These are phyloP conservation scores for Malaclemys terrapin DNA, from an alignment of 2,113 vertebrate species.

Conservation along the genomic window DNA sequence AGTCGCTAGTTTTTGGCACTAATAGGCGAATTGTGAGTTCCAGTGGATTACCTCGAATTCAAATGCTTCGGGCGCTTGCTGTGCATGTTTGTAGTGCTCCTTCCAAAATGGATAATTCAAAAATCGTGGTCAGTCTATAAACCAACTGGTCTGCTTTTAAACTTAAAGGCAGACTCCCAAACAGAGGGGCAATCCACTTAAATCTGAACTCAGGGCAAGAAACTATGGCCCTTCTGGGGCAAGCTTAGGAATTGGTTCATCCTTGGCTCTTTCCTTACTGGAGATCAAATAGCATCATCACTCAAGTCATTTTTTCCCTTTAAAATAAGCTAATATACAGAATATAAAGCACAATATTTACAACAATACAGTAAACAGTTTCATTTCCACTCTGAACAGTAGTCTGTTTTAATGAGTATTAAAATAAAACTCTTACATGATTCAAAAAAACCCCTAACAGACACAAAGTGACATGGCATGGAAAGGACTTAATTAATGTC, in stretches of 20 bases:
- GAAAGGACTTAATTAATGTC: background rate
- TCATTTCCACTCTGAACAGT: slow-evolving; percentile 73
- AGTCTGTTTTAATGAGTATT: slow-evolving; percentile 65
- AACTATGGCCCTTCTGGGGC: background rate
- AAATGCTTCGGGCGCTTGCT: background rate
- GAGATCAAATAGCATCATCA: slow-evolving; percentile 1
- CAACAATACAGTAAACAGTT: slow-evolving; percentile 78
- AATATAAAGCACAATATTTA: slow-evolving; percentile 85
- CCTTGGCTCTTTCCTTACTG: slow-evolving; percentile 4
- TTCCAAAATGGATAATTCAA: background rate
- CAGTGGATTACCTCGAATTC: fast-evolving
- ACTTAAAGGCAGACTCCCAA: background rate
- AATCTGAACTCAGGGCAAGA: background rate
- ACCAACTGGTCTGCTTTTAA: background rate
- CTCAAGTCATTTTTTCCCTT: slow-evolving; percentile 70
- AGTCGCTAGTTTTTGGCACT: slow-evolving; percentile 55
- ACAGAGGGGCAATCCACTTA: background rate
- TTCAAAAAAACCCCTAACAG: background rate
- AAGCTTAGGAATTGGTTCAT: background rate
- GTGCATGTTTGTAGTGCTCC: background rate
- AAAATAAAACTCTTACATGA: slow-evolving; percentile 10
- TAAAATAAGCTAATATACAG: slow-evolving; percentile 85
- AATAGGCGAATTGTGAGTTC: background rate
- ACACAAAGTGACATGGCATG: slow-evolving; percentile 39
- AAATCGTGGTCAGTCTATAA: background rate